These are phyloP conservation scores for Pangasius djambal DNA, from an alignment of 2,797 vertebrate genomes.

Conservation along the genomic window DNA sequence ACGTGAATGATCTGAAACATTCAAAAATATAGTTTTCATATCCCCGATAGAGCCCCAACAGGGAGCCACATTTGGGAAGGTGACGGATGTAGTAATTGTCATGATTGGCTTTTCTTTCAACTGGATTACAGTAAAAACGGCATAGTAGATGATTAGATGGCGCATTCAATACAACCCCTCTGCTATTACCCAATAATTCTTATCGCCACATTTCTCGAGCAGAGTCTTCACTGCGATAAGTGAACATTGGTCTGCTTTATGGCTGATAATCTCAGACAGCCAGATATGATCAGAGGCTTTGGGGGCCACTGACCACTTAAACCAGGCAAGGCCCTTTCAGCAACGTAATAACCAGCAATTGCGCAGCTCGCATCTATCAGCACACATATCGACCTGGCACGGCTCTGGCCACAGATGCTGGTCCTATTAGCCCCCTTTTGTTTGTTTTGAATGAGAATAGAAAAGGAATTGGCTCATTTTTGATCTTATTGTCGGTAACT, in stretches of 20 bases:
- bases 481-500: constrained; percentile 87
- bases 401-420: constrained; percentile 80
- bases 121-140: constrained; percentile 48
- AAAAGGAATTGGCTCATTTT: constrained; percentile 83
- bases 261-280: constrained; percentile 58
- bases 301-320: constrained; percentile 58
- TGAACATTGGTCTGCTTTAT: constrained; percentile 58
- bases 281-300: constrained; percentile 79
- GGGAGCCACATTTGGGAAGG: not conserved
- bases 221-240: constrained; percentile 57
- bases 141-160: constrained; percentile 48
- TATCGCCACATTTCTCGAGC: constrained; percentile 56
- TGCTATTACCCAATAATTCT: constrained; percentile 53
- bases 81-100: constrained; percentile 24
- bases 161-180: constrained; percentile 28
- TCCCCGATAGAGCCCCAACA: not conserved
- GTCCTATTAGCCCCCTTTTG: constrained; percentile 82
- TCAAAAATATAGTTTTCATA: constrained; percentile 15
- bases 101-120: constrained; percentile 35
- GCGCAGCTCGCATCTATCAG: constrained; percentile 70
- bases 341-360: constrained; percentile 71
- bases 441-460: constrained; percentile 86
- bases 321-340: constrained; percentile 74
- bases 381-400: constrained; percentile 79
- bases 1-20: constrained; percentile 8